phyloP scores from a whole-genome alignment of 2,797 vertebrate genomes.

The Forpus xanthops region DNA sequence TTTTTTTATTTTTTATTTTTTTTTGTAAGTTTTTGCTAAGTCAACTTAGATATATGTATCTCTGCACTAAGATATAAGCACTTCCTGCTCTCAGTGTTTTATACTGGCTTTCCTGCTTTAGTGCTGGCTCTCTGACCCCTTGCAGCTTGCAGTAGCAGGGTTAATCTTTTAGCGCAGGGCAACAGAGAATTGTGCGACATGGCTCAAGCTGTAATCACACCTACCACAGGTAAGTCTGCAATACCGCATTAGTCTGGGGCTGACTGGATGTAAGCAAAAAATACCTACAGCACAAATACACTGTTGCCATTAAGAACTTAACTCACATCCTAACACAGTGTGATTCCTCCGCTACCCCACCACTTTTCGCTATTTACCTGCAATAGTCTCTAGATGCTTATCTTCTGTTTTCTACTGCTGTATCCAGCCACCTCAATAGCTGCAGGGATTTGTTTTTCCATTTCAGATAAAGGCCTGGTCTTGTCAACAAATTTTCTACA shows the following conservation, averaged over 20 bases:
- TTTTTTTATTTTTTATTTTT: not conserved
- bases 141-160: not conserved
- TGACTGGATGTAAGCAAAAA: not conserved
- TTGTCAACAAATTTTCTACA: not conserved
- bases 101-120: not conserved
- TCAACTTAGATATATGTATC: not conserved
- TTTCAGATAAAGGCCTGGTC: not conserved
- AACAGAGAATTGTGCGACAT: not conserved
- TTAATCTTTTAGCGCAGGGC: slow-evolving; percentile 19
- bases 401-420: not conserved
- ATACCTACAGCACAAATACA: not conserved
- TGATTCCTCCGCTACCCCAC: not conserved
- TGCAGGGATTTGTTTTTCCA: not conserved
- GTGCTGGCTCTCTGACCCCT: not conserved
- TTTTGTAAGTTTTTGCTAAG: not conserved
- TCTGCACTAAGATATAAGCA: not conserved
- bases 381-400: not conserved
- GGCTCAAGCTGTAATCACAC: not conserved
- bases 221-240: not conserved
- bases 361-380: not conserved
- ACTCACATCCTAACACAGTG: not conserved
- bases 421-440: not conserved
- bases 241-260: not conserved
- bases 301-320: not conserved
- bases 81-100: not conserved